Base-by-base conservation (phyloP, 2,113 vertebrate species). In the Tamias sibiricus region DNA sequence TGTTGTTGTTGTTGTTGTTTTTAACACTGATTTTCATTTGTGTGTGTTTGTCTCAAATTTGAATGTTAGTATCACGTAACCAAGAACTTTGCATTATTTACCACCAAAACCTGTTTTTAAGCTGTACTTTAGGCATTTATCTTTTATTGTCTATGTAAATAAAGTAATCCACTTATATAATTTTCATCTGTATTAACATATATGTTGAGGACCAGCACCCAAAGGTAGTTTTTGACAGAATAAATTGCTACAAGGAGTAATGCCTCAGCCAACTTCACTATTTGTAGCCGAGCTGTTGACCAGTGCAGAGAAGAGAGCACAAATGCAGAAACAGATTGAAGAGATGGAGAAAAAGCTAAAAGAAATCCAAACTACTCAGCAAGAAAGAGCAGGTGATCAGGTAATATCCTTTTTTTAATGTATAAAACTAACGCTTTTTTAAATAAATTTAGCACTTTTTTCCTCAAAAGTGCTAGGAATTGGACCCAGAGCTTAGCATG, bases 291-390 rank as follows among this genome's bases (percentile, higher is more conserved):
- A 99, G 91, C 97, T 99, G 20, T 93, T 98, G 95, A 98, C 97
- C 91, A 98, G 98, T 97, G 98, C 98, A 66, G 92, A 97, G 80
- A 98, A 98, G 81, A 98, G 98, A 96, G 98, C 98, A 95, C 98
- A 99, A 94, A 98, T 99, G 98, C 97, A 98, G 85, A 98, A 92
- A 83, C 97, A 98, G 96, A 99, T 99, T 92, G 98, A 99, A 82
- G 98, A 98, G 66, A 98, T 99, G 98, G 98, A 99, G 79, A 98
- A 98, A 77, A 98, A 98, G 42, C 92, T 99, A 24, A 98, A 98
- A 91, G 98, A 97, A 83, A 98, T 98, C 86, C 97, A 98, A 32
- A 94, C 92, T 44, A 72, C 80, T 44, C 96, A 95, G 30, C 96
- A 97, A 88, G 97, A 97, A 87, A 97, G 91, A 59, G 16, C 7